Conservation (phyloP, 2,797 vertebrate genomes). For the Acestrorhynchus altus region DNA sequence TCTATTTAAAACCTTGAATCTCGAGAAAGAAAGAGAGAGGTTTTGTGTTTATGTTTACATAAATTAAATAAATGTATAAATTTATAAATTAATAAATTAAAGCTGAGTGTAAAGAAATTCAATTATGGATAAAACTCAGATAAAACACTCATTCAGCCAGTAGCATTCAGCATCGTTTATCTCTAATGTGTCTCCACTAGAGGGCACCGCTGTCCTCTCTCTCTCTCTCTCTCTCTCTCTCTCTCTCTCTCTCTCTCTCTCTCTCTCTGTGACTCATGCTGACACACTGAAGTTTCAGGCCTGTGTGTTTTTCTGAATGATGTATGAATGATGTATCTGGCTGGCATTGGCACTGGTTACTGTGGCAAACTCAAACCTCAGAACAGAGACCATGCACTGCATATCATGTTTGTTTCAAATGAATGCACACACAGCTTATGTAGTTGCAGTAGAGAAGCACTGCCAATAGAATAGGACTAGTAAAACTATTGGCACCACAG, state of each 20-base stretch:
- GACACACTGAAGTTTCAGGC: constrained; percentile 10
- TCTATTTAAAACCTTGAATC: too few species aligned
- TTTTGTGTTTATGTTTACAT: too few species aligned
- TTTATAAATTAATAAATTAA: too few species aligned
- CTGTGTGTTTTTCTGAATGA: constrained; percentile 28
- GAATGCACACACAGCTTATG: too few species aligned
- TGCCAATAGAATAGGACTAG: too few species aligned
- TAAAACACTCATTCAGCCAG: neutral
- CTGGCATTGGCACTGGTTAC: constrained; percentile 15
- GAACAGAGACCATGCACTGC: constrained; percentile 38
- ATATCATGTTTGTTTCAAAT: too few species aligned
- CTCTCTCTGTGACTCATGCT: constrained; percentile 5
- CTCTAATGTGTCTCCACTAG: constrained; percentile 28
- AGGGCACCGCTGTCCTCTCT: constrained; percentile 39
- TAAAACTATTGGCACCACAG: too few species aligned
- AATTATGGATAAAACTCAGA: too few species aligned
- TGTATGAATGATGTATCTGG: constrained; percentile 21
- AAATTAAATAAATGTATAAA: too few species aligned
- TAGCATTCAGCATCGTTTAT: neutral
- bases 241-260: neutral
- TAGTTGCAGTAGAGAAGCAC: too few species aligned
- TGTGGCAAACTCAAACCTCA: constrained; percentile 13
- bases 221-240: constrained; percentile 12
- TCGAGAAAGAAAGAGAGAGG: too few species aligned
- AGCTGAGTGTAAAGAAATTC: too few species aligned